A percentile compares a stretch with the other conserved stretches of the same genome.
phyloP scores from a whole-genome alignment of 2,797 vertebrate genomes.

The Erethizon dorsatum region DNA sequence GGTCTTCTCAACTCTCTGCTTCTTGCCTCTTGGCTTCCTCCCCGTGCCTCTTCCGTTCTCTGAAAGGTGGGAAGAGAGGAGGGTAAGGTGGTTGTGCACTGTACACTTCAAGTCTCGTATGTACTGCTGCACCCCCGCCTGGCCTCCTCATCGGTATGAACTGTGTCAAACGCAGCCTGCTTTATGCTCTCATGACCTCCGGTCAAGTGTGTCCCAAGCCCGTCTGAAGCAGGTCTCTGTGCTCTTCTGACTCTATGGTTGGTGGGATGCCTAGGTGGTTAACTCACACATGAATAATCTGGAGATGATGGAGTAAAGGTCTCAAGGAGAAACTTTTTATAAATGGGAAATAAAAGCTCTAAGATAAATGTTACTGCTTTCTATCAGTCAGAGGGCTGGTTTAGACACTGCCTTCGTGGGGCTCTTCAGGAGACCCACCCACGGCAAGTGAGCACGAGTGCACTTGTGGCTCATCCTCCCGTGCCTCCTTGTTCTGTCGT shows the following conservation, averaged over 20 bases:
- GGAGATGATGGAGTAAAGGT: neutral
- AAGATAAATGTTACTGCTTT: neutral
- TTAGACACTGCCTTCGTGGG: neutral
- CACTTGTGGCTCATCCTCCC: accelerated
- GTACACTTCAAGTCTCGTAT: neutral
- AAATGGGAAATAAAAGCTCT: neutral
- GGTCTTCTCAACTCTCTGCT: neutral
- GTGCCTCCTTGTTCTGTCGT: neutral
- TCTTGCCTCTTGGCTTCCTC: neutral
- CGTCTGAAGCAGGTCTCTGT: accelerated
- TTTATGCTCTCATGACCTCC: neutral
- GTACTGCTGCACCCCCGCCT: neutral
- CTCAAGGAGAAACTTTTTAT: neutral
- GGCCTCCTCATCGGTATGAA: neutral
- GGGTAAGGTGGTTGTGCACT: accelerated
- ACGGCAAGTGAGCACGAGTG: accelerated
- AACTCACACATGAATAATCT: neutral
- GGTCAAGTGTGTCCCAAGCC: neutral
- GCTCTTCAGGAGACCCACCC: neutral
- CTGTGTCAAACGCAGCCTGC: neutral
- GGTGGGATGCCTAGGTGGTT: neutral
- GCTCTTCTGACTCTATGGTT: neutral
- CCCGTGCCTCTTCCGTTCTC: neutral
- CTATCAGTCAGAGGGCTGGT: neutral
- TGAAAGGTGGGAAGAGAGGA: neutral